phyloP scores from a whole-genome alignment of 1,140 invertebrate genomes.

The Tetraneura akinire region DNA sequence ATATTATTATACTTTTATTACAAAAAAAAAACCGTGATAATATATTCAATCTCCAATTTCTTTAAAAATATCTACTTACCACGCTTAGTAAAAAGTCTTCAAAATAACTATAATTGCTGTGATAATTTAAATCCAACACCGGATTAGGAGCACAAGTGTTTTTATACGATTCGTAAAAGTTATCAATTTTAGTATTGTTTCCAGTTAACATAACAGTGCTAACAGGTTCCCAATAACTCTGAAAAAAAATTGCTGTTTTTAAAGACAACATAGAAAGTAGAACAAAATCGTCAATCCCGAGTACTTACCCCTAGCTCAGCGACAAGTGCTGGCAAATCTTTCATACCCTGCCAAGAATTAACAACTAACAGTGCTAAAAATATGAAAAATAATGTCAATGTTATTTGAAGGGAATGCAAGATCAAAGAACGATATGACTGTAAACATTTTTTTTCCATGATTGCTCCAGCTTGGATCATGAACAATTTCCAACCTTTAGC shows the following conservation, averaged over 20 bases:
- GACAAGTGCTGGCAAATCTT: constrained; percentile 50
- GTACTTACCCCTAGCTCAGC: constrained; percentile 42
- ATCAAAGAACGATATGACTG: constrained; percentile 64
- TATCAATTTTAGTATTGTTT: background rate
- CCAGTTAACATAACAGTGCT: constrained; percentile 17
- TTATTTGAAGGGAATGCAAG: constrained; percentile 63
- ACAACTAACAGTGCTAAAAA: constrained; percentile 64
- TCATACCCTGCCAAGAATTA: constrained; percentile 56
- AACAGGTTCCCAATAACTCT: constrained; percentile 37
- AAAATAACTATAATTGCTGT: constrained; percentile 59
- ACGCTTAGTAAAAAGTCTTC: constrained; percentile 56
- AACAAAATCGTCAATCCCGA: background rate
- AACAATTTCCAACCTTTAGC: constrained; percentile 43
- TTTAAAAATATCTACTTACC: constrained; percentile 57
- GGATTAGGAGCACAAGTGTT: constrained; percentile 4
- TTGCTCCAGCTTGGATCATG: constrained; percentile 63
- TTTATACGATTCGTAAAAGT: constrained; percentile 31
- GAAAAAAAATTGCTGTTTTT: background rate
- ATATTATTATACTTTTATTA: too few relatives aligned
- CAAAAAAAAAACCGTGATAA: background rate
- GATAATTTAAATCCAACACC: constrained; percentile 19
- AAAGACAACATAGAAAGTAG: too few relatives aligned
- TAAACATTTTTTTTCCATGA: constrained; percentile 66
- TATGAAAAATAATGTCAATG: constrained; percentile 66
- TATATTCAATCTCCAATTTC: too few relatives aligned